Base-by-base conservation (phyloP, 2,113 vertebrate species). In the Vidua macroura region DNA sequence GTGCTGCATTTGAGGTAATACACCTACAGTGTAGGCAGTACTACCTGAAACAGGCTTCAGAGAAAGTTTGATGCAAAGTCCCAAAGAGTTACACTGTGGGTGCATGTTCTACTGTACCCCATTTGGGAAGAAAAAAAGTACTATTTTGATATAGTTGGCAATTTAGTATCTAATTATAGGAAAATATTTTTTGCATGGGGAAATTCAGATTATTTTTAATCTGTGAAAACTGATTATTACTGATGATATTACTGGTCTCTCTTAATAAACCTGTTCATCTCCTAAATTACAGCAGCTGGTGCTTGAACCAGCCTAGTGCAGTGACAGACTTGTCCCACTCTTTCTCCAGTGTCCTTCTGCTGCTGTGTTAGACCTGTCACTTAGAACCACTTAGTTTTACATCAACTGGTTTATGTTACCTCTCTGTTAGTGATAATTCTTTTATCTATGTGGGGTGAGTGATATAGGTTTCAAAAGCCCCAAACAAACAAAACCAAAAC, bases 311-410 rank as follows among this genome's bases (percentile, higher is more conserved):
- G 55, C 13, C n/a, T 28, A 5, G 9, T 28, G 35, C 13, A 27
- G 27, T 2, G 8, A 27, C 3, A 17, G 0, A 1, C 15, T 74
- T 44, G 8, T 92, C 21, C 10, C 0, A 1, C 13, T 27, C 20
- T 33, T 77, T 58, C 24, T 69, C 21, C 21, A 12, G 18, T 15
- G 5, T 33, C 30, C 7, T 52, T 4, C 23, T 5, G 3, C 27
- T 46, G 39, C 18, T 39, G 11, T 37, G 25, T 56, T 33, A 62
- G 37, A 43, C 23, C 28, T 62, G n/a, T 60, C 3, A 0, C 5
- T 28, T 17, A 33, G 33, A 75, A 37, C 33, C 0, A 8, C 22
- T 28, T 18, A 9, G 11, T 41, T 68, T 48, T 22, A 12, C 28
- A 14, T 17, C 2, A 13, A 2, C 48, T 7, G 5, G 3, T 53